These are phyloP conservation scores for Parotia lawesii DNA, from an alignment of 2,113 vertebrate species.

Conservation along the genomic window DNA sequence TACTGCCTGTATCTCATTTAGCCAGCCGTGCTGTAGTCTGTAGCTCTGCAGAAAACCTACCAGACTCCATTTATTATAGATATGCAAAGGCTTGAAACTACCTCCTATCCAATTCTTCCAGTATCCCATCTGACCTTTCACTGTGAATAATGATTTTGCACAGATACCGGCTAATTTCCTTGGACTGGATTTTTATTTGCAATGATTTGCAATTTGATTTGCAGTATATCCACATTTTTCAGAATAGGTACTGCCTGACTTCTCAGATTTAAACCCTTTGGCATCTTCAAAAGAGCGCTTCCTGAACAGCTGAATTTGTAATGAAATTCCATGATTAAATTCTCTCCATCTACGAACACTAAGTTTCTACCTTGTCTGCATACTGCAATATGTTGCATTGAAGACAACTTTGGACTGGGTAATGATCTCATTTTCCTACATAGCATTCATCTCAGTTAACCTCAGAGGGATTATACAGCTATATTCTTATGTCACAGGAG, in stretches of 20 bases:
- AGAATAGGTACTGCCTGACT: not conserved
- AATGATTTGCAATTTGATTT: not conserved
- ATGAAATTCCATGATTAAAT: not conserved
- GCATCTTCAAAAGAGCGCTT: not conserved
- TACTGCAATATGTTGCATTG: not conserved
- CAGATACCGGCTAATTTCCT: not conserved
- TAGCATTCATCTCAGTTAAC: not conserved
- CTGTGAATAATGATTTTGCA: conserved; percentile 5
- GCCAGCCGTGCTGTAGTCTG: not conserved
- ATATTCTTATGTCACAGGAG: not conserved
- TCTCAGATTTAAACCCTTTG: conserved; percentile 9
- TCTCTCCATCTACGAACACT: not conserved
- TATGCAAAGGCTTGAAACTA: not conserved
- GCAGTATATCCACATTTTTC: conserved; percentile 3
- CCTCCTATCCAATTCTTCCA: not conserved
- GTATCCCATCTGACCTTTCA: not conserved
- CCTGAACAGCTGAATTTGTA: not conserved
- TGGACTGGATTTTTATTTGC: not conserved
- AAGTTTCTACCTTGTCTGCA: not conserved
- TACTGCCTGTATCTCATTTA: not conserved
- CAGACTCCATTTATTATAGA: not conserved
- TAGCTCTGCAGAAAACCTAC: not conserved
- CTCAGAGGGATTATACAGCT: not conserved
- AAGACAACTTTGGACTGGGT: not conserved
- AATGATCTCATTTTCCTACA: conserved; percentile 1